phyloP scores from a whole-genome alignment of 2,113 vertebrate species.

The Hemichromis elongatus region DNA sequence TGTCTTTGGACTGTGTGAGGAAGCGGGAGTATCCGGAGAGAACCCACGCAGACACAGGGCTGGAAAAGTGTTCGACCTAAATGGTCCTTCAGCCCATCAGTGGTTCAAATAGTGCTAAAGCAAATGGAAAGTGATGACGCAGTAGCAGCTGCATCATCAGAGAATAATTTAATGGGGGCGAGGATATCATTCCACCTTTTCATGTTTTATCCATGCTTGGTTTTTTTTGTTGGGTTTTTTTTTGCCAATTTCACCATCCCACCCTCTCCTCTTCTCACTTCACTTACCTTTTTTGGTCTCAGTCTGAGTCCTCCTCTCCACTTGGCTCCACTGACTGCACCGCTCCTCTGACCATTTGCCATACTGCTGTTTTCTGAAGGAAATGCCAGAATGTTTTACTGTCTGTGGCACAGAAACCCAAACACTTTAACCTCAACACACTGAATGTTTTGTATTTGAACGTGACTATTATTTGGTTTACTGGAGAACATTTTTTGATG shows the following conservation, averaged over 20 bases:
- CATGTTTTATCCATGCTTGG: neutral
- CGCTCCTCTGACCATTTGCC: slow-evolving; percentile 36
- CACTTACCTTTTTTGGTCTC: slow-evolving; percentile 55
- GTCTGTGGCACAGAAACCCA: slow-evolving; percentile 9
- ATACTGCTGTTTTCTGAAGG: slow-evolving; percentile 25
- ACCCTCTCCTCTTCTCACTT: neutral
- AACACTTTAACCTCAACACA: neutral
- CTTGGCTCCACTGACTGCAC: slow-evolving; percentile 34
- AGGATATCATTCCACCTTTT: neutral
- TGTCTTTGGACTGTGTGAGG: neutral
- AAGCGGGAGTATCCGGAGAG: neutral
- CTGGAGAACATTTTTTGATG: neutral
- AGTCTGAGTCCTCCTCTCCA: slow-evolving; percentile 28
- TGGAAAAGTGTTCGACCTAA: neutral
- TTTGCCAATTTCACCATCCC: neutral
- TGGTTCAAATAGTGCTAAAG: neutral
- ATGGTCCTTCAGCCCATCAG: neutral
- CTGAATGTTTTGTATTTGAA: neutral
- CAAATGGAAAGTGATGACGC: neutral
- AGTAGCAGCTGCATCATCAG: neutral
- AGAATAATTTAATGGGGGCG: slow-evolving; percentile 13
- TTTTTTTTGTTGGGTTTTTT: neutral
- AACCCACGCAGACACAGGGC: neutral
- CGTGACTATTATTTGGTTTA: neutral
- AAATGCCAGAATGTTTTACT: slow-evolving; percentile 43